A percentile compares a stretch with the other conserved stretches of the same genome.
phyloP scores from a whole-genome alignment of 2,797 vertebrate genomes.

The Myotis pilosus region DNA sequence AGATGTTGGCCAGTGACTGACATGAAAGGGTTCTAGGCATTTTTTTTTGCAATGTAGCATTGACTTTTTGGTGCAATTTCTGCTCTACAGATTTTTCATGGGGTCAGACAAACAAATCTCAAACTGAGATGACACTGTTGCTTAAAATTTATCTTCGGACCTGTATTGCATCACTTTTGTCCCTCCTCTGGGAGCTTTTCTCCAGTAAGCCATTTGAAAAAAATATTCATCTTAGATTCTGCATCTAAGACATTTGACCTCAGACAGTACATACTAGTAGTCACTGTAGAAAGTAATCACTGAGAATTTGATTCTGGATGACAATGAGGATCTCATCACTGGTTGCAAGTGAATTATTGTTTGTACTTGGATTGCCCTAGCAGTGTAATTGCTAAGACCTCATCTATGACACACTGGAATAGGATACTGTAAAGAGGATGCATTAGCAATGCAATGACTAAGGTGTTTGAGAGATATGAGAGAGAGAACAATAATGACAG shows the following conservation, averaged over 20 bases:
- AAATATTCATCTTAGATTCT: neutral
- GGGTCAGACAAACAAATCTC: neutral
- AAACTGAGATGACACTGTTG: neutral
- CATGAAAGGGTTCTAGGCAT: neutral
- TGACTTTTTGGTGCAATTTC: neutral
- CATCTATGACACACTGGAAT: neutral
- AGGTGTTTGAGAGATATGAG: neutral
- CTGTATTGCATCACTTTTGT: neutral
- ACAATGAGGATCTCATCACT: neutral
- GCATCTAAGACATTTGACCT: neutral
- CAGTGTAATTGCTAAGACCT: neutral
- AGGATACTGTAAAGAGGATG: neutral
- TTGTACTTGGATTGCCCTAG: neutral
- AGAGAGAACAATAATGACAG: neutral
- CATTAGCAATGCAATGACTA: neutral
- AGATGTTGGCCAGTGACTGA: neutral
- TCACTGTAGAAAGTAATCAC: neutral
- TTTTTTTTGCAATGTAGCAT: neutral
- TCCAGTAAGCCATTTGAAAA: neutral
- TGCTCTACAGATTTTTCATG: neutral
- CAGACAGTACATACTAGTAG: neutral
- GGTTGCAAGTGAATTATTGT: neutral
- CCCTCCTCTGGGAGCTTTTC: neutral
- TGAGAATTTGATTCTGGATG: neutral
- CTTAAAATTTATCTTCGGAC: neutral